Conservation (phyloP, 2,888 invertebrate genomes). For the Parelbella ahira region DNA sequence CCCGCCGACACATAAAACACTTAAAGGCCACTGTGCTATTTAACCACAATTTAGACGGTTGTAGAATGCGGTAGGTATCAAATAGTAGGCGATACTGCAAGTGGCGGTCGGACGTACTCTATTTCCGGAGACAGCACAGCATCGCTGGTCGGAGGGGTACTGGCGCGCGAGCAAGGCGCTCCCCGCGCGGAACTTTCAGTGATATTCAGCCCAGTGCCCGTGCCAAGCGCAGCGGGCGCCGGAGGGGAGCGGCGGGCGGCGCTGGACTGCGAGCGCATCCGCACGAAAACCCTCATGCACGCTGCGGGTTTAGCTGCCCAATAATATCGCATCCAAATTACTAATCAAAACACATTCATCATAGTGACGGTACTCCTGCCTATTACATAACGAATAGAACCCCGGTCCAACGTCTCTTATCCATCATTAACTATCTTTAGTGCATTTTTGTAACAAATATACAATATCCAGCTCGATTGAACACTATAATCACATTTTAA, state of each 20-base stretch:
- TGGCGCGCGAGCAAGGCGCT: slow-evolving; percentile 58
- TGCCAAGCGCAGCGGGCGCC: slow-evolving; percentile 55
- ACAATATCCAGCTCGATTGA: too few species aligned
- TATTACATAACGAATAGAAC: too few species aligned
- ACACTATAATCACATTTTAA: too few species aligned
- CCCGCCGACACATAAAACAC: slow-evolving; percentile 25
- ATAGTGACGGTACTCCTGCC: too few species aligned
- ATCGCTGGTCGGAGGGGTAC: slow-evolving; percentile 81
- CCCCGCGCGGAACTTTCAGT: slow-evolving; percentile 58
- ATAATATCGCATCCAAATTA: slow-evolving; percentile 18
- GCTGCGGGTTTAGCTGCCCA: slow-evolving; percentile 24
- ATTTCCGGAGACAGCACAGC: slow-evolving; percentile 82
- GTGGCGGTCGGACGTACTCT: slow-evolving; percentile 66
- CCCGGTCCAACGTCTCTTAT: too few species aligned
- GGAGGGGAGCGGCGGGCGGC: slow-evolving; percentile 31
- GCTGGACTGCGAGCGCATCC: slow-evolving; percentile 22
- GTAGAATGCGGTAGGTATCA: slow-evolving; percentile 47
- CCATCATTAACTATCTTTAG: too few species aligned
- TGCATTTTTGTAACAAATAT: too few species aligned
- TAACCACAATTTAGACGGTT: slow-evolving; percentile 65
- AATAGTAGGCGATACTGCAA: slow-evolving; percentile 47
- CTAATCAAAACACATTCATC: slow-evolving; percentile 10
- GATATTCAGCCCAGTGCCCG: slow-evolving; percentile 58
- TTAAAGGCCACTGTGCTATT: slow-evolving; percentile 45
- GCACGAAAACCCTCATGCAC: slow-evolving; percentile 12